Base-by-base conservation (phyloP, 2,797 vertebrate genomes). In the Parotocinclus haroldoi region DNA sequence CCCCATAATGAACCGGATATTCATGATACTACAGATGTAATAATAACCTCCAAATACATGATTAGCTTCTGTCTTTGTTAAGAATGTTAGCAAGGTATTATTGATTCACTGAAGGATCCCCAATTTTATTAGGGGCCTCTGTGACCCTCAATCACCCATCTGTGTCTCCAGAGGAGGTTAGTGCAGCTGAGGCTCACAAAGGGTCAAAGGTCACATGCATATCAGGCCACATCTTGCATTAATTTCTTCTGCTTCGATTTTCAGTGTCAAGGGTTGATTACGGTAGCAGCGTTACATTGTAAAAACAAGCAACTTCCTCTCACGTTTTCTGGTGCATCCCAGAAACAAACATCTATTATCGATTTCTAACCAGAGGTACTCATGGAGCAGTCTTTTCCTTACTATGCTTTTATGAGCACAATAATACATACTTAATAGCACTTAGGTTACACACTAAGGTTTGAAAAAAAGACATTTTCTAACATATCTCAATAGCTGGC, bases 111-210 rank as follows among this genome's bases (percentile, higher is more conserved):
- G 17, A 12, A 4, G 16, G 14, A 39, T 39, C 7, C 3, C 10
- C 16, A 10, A 62, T 62, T 62, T 36, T 50, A 16, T 51, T 13
- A 16, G 40, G 44, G 60, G 42, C 68, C 55, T 58, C 56, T 36
- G 17, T 27, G 51, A 13, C 51, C 57, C 39, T 50, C 19, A 62
- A 19, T 9, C 50, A 51, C 56, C 40, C 9, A 66, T 48, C 57
- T 51, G 44, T 58, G 45, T 58, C 48, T 59, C 54, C 68, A 63
- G 45, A 16, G 53, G 40, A 58, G 45, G 63, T 59, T 63, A 58
- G 45, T 36, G 53, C 40, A 58, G 59, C 59, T 49, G 59, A 39
- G 49, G 46, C 37, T 9, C 40, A 18, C 19, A 53, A 45, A 44
- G 45, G 39, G 16, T 54, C 45, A 69, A 18, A 62, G 57, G 57